Evolutionary conservation across 2,113 vertebrate species (phyloP), one percentile per base, ranked within the genome.

Genomic region (Scomber japonicus): DNA sequence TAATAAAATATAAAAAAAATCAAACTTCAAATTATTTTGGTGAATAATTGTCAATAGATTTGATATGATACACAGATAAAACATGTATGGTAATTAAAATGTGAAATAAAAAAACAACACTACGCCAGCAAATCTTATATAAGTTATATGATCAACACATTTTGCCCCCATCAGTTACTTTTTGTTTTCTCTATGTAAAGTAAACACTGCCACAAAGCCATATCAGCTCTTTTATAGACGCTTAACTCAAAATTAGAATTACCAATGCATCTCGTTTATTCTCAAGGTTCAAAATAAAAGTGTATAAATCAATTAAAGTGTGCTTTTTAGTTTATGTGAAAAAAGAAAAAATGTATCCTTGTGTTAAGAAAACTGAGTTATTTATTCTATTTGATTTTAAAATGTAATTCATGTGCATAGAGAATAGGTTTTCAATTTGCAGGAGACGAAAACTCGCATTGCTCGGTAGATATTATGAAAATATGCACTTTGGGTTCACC

Each of bases 51-150:
- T 46, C 10, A 30, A 11, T 24, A 35, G 1, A 30, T 5, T 16
- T 73, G 54, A 40, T n/a, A 5, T 19, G 27, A 27, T 21, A 78
- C 54, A 49, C 50, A 55, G 15, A 10, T n/a, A 63, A 31, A 74
- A 24, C 27, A 62, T 51, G 19, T 35, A 40, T 14, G 9, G 13
- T 4, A 8, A 16, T 14, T 57, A 55, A 11, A 49, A 30, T 46
- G 16, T 8, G 15, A 46, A 46, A 17, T 48, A 50, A 64, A 7
- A 59, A 54, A 40, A 70, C 0, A 7, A 5, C 3, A 50, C 30
- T 2, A 46, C 40, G 19, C 15, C 11, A 24, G 12, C 46, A 14
- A 51, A 70, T 11, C 56, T 63, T 3, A 14, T 17, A 30, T 53
- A 44, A 17, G 63, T 63, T 3, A 14, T 17, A 30, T 53, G 53